Conservation (phyloP, 2,888 invertebrate genomes). For the Yponomeuta evonymella region DNA sequence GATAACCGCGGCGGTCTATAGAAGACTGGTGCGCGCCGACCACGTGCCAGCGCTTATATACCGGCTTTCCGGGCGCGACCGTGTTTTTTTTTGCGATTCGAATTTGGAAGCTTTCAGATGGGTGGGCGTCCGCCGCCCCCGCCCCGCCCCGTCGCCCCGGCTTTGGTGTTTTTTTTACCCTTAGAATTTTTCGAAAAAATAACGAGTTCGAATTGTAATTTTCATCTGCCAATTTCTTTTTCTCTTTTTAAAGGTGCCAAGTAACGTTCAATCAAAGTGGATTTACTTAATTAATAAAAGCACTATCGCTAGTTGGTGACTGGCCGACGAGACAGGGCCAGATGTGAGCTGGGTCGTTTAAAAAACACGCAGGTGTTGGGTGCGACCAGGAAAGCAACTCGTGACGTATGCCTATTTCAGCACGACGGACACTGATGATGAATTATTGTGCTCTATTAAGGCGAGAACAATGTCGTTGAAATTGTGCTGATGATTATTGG, state of each 20-base stretch:
- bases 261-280: not conserved
- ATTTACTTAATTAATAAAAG: not conserved
- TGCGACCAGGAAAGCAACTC: not conserved
- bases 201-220: not conserved
- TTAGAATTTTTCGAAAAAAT: not conserved
- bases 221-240: not conserved
- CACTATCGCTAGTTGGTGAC: not conserved
- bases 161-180: not conserved
- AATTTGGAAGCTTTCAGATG: constrained; percentile 74
- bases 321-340: not conserved
- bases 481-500: not conserved
- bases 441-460: not conserved
- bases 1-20: constrained; percentile 43
- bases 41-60: constrained; percentile 69
- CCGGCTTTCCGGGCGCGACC: constrained; percentile 52
- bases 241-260: not conserved
- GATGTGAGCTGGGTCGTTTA: not conserved
- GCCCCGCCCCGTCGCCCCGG: constrained; percentile 33
- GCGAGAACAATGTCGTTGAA: not conserved
- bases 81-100: constrained; percentile 70
- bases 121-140: constrained; percentile 64
- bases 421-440: not conserved
- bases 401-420: not conserved
- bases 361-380: not conserved
- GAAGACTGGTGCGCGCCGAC: constrained; percentile 53